Evolutionary conservation across 1,140 invertebrate species (phyloP).

Genomic region (Liolophura sinensis): DNA sequence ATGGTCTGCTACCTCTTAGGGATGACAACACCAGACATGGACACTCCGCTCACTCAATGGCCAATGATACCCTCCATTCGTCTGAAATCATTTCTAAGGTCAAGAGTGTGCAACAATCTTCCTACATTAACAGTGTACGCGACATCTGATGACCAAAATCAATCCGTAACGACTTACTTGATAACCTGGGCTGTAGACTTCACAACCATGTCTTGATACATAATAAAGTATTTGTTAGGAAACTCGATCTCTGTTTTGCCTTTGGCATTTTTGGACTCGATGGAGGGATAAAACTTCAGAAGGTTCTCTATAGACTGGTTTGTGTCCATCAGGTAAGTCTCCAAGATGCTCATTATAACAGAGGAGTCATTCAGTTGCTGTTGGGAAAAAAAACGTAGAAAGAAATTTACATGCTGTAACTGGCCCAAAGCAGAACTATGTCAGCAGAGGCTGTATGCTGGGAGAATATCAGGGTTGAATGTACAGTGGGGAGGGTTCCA

Average conservation of each 20-base stretch:
- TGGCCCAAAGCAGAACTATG: too few relatives aligned
- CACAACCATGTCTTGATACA: slow-evolving; percentile 69
- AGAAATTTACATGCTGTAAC: neutral
- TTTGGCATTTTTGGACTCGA: slow-evolving; percentile 57
- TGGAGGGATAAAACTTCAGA: slow-evolving; percentile 79
- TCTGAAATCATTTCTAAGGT: too few relatives aligned
- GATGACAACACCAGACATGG: too few relatives aligned
- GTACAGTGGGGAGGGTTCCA: too few relatives aligned
- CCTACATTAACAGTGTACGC: too few relatives aligned
- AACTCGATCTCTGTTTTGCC: slow-evolving; percentile 61
- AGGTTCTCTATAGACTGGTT: slow-evolving; percentile 70
- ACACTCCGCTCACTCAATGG: too few relatives aligned
- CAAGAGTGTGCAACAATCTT: too few relatives aligned
- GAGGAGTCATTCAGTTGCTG: slow-evolving; percentile 91
- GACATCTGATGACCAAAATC: too few relatives aligned
- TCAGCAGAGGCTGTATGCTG: too few relatives aligned
- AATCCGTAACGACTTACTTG: slow-evolving; percentile 28
- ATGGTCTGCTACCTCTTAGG: too few relatives aligned
- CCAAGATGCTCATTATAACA: slow-evolving; percentile 88
- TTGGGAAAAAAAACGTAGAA: slow-evolving; percentile 2
- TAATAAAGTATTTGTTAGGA: slow-evolving; percentile 94
- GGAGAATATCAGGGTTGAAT: too few relatives aligned
- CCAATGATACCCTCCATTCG: too few relatives aligned
- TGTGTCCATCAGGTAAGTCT: slow-evolving; percentile 75
- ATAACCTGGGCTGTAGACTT: slow-evolving; percentile 24